Conservation (phyloP, 2,888 invertebrate species). For the Calliopum simillimum region DNA sequence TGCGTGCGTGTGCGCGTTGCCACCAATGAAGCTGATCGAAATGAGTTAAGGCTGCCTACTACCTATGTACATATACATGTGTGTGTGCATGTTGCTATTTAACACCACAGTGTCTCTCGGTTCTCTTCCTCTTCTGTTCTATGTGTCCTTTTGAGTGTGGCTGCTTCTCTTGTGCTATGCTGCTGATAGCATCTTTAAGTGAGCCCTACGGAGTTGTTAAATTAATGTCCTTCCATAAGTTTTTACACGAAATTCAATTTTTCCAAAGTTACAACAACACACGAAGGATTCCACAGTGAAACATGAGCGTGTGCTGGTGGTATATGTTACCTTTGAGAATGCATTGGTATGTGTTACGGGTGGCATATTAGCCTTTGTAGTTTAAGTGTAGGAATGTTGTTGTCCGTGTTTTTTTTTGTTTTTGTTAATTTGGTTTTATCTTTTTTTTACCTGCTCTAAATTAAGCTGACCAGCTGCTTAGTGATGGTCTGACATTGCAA, state of each 20-base stretch:
- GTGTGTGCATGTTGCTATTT: neutral
- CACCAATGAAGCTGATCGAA: constrained; percentile 22
- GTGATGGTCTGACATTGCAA: too few relatives aligned
- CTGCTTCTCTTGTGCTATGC: neutral
- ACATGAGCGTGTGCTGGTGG: neutral
- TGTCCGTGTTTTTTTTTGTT: neutral
- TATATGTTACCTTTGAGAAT: constrained; percentile 9
- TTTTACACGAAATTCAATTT: constrained; percentile 63
- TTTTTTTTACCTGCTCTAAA: neutral
- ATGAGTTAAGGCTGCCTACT: neutral
- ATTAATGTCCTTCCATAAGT: constrained; percentile 63
- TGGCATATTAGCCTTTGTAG: constrained; percentile 4
- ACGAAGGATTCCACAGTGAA: constrained; percentile 19
- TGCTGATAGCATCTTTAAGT: constrained; percentile 43
- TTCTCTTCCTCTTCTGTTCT: neutral
- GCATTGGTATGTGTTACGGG: neutral
- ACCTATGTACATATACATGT: too few relatives aligned
- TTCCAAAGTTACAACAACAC: constrained; percentile 48
- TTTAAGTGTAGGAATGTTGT: constrained; percentile 2
- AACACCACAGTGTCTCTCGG: neutral
- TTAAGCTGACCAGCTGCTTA: too few relatives aligned
- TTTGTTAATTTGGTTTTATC: neutral
- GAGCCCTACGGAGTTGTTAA: constrained; percentile 55
- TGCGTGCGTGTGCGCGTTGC: neutral
- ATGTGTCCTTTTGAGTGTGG: neutral